phyloP scores from a whole-genome alignment of 2,113 vertebrate genomes.

The Macrotus californicus region DNA sequence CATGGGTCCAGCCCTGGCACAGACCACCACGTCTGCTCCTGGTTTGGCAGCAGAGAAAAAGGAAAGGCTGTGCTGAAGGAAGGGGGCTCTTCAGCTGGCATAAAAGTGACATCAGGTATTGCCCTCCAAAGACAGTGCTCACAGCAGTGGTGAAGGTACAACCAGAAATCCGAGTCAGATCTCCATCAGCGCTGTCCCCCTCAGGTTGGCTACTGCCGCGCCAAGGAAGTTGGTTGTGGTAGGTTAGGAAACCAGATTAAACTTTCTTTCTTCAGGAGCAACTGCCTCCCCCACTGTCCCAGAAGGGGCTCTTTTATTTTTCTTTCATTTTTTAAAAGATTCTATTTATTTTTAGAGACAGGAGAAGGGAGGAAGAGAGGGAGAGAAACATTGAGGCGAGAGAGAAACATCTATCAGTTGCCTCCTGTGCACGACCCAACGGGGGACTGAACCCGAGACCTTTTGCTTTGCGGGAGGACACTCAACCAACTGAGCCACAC shows the following conservation, averaged over 20 bases:
- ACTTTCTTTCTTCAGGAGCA: background rate
- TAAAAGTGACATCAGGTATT: background rate
- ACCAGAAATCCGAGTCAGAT: background rate
- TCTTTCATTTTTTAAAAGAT: background rate
- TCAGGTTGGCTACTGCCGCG: background rate
- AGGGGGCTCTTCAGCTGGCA: background rate
- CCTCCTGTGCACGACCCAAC: no score
- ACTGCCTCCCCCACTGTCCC: background rate
- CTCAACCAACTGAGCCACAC: background rate
- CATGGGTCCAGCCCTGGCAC: background rate
- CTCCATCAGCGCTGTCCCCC: background rate
- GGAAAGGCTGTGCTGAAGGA: background rate
- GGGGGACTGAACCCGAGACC: no score
- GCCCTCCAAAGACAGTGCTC: background rate
- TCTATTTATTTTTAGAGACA: background rate
- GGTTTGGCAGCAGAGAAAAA: conserved; percentile 13
- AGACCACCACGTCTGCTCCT: conserved; percentile 4
- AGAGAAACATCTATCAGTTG: background rate
- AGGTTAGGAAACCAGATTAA: background rate
- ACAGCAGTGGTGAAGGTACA: background rate
- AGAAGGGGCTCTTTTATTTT: background rate
- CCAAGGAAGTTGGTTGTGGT: background rate
- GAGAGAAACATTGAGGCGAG: background rate
- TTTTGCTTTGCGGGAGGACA: no score
- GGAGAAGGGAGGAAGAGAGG: background rate